phyloP scores from a whole-genome alignment of 1,140 invertebrate species.

The Anastrepha ludens region DNA sequence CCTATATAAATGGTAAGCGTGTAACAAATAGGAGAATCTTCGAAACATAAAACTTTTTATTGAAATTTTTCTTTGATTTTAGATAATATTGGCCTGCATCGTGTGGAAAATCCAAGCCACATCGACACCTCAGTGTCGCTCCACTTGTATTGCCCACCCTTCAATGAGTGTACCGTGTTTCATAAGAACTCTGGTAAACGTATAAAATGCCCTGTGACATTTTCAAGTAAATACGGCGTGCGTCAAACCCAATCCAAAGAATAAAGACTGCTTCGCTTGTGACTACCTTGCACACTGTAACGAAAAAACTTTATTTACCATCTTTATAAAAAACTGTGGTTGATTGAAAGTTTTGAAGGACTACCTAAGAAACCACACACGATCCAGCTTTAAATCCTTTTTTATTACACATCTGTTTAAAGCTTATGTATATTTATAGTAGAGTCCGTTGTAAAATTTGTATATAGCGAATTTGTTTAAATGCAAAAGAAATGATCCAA shows the following conservation, averaged over 20 bases:
- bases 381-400: too few relatives aligned
- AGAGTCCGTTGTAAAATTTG: too few relatives aligned
- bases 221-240: conserved; percentile 78
- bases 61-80: conserved; percentile 46
- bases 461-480: too few relatives aligned
- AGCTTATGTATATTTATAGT: too few relatives aligned
- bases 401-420: too few relatives aligned
- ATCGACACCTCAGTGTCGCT: conserved; percentile 91
- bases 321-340: too few relatives aligned
- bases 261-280: neutral
- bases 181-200: conserved; percentile 91
- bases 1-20: conserved; percentile 95
- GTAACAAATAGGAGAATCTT: neutral
- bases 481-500: too few relatives aligned
- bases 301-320: too few relatives aligned
- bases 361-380: too few relatives aligned
- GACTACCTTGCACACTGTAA: too few relatives aligned
- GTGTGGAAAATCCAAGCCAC: conserved; percentile 96
- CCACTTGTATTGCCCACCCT: conserved; percentile 97
- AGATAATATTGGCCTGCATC: conserved; percentile 96
- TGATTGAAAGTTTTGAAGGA: too few relatives aligned
- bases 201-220: conserved; percentile 81
- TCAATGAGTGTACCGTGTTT: conserved; percentile 90
- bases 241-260: neutral
- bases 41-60: conserved; percentile 5